Evolutionary conservation across 2,797 vertebrate genomes (phyloP), one percentile per base, ranked within the genome.

Genomic region (Nyctibius grandis): DNA sequence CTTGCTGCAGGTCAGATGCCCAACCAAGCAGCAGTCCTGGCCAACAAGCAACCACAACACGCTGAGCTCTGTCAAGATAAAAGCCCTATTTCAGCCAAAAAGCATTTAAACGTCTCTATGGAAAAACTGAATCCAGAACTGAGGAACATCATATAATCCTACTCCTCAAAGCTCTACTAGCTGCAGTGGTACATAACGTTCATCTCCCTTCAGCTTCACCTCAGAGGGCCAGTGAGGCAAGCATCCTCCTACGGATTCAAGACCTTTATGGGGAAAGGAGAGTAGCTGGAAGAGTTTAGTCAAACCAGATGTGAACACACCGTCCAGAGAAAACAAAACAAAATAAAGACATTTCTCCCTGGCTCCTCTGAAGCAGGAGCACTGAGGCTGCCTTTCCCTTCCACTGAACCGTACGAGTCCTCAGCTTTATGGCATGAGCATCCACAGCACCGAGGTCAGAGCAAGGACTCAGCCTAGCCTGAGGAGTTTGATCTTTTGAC

Each of bases 161-260:
- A 12, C 54, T 86, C 70, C 69, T 94, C 69, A 70, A 59, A 96
- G 80, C 56, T 68, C 85, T 80, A 11, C 68, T 50, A 42, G 51
- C 4, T 77, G 69, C 44, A 60, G 19, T 90, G 94, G 97, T 95
- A 97, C 97, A 97, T 19, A 76, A 79, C 97, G 97, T 98, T 98
- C 97, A 95, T 79, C 91, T 96, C 89, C 93, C 95, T 97, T 90
- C 93, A 45, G 97, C 96, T 97, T 97, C 96, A 97, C 96, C 96
- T 98, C 96, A 78, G 91, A 97, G 84, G 61, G 56, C 53, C 72
- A 48, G 96, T 93, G 91, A 92, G 92, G 94, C 92, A 97, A 95
- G 96, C 59, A 60, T 60, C 91, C 95, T 97, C 97, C 68, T 76
- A 95, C 94, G 96, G 92, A 97, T 94, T 95, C 89, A 85, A 97